Evolutionary conservation across 2,797 vertebrate genomes (phyloP).

Genomic region (Paratrypauchen microcephalus): DNA sequence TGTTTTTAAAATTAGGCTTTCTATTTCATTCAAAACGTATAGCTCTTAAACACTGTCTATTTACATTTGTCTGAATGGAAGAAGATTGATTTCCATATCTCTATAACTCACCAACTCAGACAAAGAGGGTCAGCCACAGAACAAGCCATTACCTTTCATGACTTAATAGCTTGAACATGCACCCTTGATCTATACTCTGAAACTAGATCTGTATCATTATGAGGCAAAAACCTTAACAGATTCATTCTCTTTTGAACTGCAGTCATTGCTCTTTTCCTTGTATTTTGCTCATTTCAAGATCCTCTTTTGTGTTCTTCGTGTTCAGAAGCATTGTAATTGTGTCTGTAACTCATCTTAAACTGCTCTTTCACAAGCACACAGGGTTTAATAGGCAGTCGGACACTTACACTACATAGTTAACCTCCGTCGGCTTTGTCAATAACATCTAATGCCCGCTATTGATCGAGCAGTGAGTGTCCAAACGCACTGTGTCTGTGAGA

Average conservation of each 20-base stretch:
- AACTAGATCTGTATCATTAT: not conserved
- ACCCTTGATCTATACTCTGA: not conserved
- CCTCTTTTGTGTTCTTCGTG: slow-evolving; percentile 14
- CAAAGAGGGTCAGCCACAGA: not conserved
- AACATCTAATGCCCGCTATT: slow-evolving; percentile 43
- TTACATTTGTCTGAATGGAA: not conserved
- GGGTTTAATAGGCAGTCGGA: slow-evolving; percentile 18
- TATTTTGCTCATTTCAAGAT: slow-evolving; percentile 4
- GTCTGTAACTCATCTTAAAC: slow-evolving; percentile 10
- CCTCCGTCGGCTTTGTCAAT: slow-evolving; percentile 43
- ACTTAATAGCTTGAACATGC: not conserved
- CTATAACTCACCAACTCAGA: not conserved
- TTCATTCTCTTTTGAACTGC: not conserved
- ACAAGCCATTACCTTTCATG: not conserved
- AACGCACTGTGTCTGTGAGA: slow-evolving; percentile 12
- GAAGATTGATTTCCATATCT: not conserved
- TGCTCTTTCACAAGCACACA: slow-evolving; percentile 35
- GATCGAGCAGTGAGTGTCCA: slow-evolving; percentile 35
- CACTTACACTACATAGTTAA: slow-evolving; percentile 42
- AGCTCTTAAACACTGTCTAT: not conserved
- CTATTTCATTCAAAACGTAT: not conserved
- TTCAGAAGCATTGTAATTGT: slow-evolving; percentile 19
- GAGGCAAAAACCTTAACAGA: not conserved
- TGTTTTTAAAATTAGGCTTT: not conserved
- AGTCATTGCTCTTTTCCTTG: not conserved